A percentile compares a stretch with the other conserved stretches of the same genome.
Evolutionary conservation across 2,888 invertebrate genomes (phyloP).

Genomic region (Campoplex nolae): DNA sequence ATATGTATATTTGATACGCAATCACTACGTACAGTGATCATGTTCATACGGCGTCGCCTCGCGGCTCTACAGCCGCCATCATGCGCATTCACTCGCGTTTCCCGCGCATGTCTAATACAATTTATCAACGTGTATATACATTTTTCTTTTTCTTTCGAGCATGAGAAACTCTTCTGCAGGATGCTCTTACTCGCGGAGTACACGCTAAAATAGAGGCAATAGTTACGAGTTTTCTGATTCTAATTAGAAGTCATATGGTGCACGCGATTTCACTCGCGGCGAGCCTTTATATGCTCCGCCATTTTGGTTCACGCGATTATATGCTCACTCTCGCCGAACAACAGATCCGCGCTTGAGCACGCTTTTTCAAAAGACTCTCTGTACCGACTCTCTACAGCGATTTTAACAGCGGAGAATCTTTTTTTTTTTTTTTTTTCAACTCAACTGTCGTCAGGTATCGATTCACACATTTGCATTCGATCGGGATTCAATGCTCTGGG

Average conservation of each 20-base stretch:
- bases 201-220: slow-evolving; percentile 31
- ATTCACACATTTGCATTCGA: no score
- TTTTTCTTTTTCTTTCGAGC: not conserved
- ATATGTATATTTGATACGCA: not conserved
- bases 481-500: no score
- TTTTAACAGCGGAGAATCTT: not conserved
- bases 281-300: slow-evolving; percentile 18
- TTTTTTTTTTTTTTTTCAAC: not conserved
- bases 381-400: not conserved
- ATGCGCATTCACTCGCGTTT: slow-evolving; percentile 24
- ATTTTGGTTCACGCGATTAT: slow-evolving; percentile 45
- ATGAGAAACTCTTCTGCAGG: slow-evolving; percentile 56
- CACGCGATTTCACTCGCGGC: slow-evolving; percentile 64
- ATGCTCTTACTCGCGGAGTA: slow-evolving; percentile 38
- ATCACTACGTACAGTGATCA: not conserved
- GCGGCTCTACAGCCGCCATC: slow-evolving; percentile 34
- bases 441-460: not conserved
- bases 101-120: slow-evolving; percentile 21
- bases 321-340: not conserved
- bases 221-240: slow-evolving; percentile 48
- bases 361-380: not conserved
- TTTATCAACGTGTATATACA: slow-evolving; percentile 8
- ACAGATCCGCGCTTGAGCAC: not conserved
- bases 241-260: slow-evolving; percentile 36
- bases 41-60: not conserved